These are phyloP conservation scores for Lemur catta DNA, from an alignment of 2,797 vertebrate genomes.

Conservation along the genomic window DNA sequence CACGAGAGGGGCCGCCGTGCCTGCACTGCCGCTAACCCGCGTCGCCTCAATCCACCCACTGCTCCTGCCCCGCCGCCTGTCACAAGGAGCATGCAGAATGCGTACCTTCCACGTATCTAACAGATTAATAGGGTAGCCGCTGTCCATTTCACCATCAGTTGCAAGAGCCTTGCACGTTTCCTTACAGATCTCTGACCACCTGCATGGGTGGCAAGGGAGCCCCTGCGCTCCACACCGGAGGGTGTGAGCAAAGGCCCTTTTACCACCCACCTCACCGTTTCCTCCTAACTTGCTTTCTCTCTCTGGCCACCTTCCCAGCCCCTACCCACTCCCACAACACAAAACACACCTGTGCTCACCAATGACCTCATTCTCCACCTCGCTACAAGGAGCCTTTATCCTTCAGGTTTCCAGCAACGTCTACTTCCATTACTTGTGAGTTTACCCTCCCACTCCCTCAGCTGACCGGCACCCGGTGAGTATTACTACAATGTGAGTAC, in stretches of 20 bases:
- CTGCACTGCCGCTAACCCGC: neutral
- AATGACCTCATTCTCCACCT: fast-evolving
- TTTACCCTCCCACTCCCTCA: too few species aligned
- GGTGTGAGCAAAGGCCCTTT: neutral
- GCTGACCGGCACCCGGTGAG: too few species aligned
- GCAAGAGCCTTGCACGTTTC: neutral
- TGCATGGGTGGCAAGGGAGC: neutral
- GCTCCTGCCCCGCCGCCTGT: neutral
- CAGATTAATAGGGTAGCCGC: neutral
- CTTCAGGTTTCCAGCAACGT: neutral
- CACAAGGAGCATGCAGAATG: neutral
- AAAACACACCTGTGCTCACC: neutral
- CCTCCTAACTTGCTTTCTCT: neutral
- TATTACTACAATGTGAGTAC: too few species aligned
- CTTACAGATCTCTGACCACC: neutral
- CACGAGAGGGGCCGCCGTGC: neutral
- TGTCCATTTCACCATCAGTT: neutral
- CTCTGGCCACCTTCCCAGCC: too few species aligned
- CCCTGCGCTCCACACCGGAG: too few species aligned
- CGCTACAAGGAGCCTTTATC: neutral
- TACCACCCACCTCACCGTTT: neutral
- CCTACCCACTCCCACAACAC: neutral
- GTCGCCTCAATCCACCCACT: neutral
- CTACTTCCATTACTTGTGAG: too few species aligned
- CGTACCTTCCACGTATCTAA: neutral